Conservation (phyloP, 2,797 vertebrate genomes). For the Lutjanus campechanus region DNA sequence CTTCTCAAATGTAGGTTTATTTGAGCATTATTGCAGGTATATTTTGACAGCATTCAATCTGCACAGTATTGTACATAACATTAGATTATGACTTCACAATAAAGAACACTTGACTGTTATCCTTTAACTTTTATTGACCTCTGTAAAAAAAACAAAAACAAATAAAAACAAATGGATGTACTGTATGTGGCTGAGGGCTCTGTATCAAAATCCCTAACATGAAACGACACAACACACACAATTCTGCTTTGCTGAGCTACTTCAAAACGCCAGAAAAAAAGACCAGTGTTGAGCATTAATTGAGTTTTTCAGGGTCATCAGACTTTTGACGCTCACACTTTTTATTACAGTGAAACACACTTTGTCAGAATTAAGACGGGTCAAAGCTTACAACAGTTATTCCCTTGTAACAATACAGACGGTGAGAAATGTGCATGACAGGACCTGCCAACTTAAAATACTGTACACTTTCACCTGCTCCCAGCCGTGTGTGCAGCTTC, state of each 20-base stretch:
- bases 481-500: slow-evolving; percentile 32
- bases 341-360: slow-evolving; percentile 47
- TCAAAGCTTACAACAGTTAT: slow-evolving; percentile 38
- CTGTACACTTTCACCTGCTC: slow-evolving; percentile 25
- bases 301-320: slow-evolving; percentile 6
- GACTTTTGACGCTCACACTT: neutral
- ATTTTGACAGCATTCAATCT: slow-evolving; percentile 42
- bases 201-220: slow-evolving; percentile 29
- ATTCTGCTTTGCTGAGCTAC: slow-evolving; percentile 1
- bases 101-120: slow-evolving; percentile 57
- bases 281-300: neutral
- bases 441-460: slow-evolving; percentile 25
- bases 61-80: slow-evolving; percentile 65
- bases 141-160: slow-evolving; percentile 52
- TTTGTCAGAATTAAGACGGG: slow-evolving; percentile 36
- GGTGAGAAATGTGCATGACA: slow-evolving; percentile 13
- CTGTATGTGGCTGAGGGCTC: neutral
- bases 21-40: slow-evolving; percentile 48
- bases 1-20: slow-evolving; percentile 47
- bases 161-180: slow-evolving; percentile 25
- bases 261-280: slow-evolving; percentile 20
- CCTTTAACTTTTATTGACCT: slow-evolving; percentile 48
- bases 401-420: slow-evolving; percentile 37
- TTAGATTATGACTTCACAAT: slow-evolving; percentile 46
- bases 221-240: slow-evolving; percentile 16